Evolutionary conservation across 2,888 invertebrate genomes (phyloP), one percentile per base, ranked within the genome.

Genomic region (Rhyacophila evoluta): DNA sequence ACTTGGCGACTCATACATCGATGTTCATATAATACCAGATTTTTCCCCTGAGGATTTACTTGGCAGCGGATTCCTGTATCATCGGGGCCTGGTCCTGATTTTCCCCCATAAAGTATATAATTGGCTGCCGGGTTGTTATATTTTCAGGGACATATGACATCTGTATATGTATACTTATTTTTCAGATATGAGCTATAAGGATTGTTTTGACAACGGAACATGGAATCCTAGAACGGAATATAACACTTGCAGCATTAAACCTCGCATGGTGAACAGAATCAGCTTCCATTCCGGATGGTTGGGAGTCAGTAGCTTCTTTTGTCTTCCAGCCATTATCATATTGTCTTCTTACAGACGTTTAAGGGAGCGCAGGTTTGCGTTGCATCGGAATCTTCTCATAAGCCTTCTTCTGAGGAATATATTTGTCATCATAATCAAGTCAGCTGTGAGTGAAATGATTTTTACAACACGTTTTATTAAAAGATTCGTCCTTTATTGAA

Each of bases 181-280:
- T 85, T 79, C 83, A 93, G 93, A 92, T 85, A 90, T 86, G 85
- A 92, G 92, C 83, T 87, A 85, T 79, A 93, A 92, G 84, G 83
- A 87, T 77, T 93, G 93, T 84, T 86, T 85, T 78, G 70, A 82
- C 0, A 90, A 92, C 83, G 89, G 87, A 0, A 88, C 88, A 0
- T 93, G 93, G 93, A 89, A 90, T 73, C 84, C 88, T 0, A 86
- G 88, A 77, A 92, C 93, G 0, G 89, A 93, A 83, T 93, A 92
- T 85, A 85, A 85, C 29, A 86, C 88, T 0, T 93, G 93, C 85
- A 89, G 91, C 77, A 86, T 92, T 68, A 88, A 91, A 0, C 87
- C 91, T 0, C 87, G 91, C 0, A 87, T 92, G 10, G 84, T 90
- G 39, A 84, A 85, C 0, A 87, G 92, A 2, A 90, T 91, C 81